A percentile compares a stretch with the other conserved stretches of the same genome.
phyloP scores from a whole-genome alignment of 2,888 invertebrate species.

The Lasioglossum malachurum region DNA sequence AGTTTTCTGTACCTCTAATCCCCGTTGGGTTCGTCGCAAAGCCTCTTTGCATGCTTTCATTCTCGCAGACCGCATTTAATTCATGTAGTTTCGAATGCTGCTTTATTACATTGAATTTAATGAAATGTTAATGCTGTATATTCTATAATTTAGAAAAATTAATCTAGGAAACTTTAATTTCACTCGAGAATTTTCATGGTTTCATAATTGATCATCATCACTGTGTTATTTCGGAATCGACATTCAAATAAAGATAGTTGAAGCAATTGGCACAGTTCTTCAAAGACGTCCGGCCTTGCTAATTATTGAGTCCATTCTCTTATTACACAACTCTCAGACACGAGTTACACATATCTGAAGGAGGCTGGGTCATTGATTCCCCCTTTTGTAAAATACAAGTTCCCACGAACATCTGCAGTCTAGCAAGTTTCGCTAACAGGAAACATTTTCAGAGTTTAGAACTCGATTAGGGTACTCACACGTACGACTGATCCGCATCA shows the following conservation, averaged over 20 bases:
- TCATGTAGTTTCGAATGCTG: not conserved
- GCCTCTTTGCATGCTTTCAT: not conserved
- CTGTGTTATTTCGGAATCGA: constrained; percentile 10
- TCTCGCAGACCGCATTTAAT: not conserved
- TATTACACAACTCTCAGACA: constrained; percentile 20
- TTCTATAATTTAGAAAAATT: too few relatives aligned
- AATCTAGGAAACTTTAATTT: too few relatives aligned
- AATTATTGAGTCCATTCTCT: constrained; percentile 36
- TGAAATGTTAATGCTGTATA: not conserved
- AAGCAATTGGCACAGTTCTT: constrained; percentile 44
- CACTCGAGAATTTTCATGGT: too few relatives aligned
- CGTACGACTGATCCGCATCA: constrained; percentile 66
- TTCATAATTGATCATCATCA: too few relatives aligned
- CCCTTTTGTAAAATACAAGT: not conserved
- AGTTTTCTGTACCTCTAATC: not conserved
- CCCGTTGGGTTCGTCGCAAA: not conserved
- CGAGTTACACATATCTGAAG: constrained; percentile 29
- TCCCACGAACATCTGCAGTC: not conserved
- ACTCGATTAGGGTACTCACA: constrained; percentile 52
- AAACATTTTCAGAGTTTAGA: not conserved
- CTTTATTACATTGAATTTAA: not conserved
- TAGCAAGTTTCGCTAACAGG: not conserved
- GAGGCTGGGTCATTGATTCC: not conserved
- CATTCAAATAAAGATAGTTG: not conserved
- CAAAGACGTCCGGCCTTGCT: constrained; percentile 30